These are phyloP conservation scores for Electrona antarctica DNA, from an alignment of 2,113 vertebrate genomes.

Conservation along the genomic window DNA sequence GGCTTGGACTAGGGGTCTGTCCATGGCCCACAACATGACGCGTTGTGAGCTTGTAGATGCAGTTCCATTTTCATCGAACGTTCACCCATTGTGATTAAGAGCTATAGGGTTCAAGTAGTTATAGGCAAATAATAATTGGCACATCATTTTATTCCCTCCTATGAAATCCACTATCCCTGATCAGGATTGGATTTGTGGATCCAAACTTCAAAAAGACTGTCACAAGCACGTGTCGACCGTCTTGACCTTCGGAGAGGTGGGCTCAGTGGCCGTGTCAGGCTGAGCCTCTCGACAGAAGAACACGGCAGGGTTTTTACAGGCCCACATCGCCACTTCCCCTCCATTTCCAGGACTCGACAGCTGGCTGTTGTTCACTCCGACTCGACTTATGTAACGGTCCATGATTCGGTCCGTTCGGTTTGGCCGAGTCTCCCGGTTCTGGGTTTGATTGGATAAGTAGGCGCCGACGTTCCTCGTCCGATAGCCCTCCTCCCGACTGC, in stretches of 20 bases:
- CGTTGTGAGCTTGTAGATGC: too few relatives aligned
- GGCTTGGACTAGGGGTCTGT: too few relatives aligned
- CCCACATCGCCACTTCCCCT: constrained; percentile 90
- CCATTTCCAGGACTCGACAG: constrained; percentile 76
- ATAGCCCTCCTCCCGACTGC: constrained; percentile 89
- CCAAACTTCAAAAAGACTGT: constrained; percentile 27
- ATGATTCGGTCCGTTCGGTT: constrained; percentile 71
- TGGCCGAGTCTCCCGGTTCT: constrained; percentile 55
- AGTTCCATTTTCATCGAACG: too few relatives aligned
- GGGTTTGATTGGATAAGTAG: constrained; percentile 78
- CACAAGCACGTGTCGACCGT: constrained; percentile 85
- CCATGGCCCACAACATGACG: too few relatives aligned
- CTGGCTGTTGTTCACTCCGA: constrained; percentile 70
- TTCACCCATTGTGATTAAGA: too few relatives aligned
- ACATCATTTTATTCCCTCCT: too few relatives aligned
- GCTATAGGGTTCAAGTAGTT: too few relatives aligned
- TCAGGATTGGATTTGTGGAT: too few relatives aligned
- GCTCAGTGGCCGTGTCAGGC: constrained; percentile 65
- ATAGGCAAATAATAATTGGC: too few relatives aligned
- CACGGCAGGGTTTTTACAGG: constrained; percentile 89
- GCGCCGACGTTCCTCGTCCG: constrained; percentile 86
- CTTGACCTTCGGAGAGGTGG: constrained; percentile 68
- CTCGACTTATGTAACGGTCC: constrained; percentile 78
- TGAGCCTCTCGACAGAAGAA: constrained; percentile 90
- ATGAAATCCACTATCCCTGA: too few relatives aligned